Evolutionary conservation across 2,888 invertebrate species (phyloP).

Genomic region (Archips crataeganus): DNA sequence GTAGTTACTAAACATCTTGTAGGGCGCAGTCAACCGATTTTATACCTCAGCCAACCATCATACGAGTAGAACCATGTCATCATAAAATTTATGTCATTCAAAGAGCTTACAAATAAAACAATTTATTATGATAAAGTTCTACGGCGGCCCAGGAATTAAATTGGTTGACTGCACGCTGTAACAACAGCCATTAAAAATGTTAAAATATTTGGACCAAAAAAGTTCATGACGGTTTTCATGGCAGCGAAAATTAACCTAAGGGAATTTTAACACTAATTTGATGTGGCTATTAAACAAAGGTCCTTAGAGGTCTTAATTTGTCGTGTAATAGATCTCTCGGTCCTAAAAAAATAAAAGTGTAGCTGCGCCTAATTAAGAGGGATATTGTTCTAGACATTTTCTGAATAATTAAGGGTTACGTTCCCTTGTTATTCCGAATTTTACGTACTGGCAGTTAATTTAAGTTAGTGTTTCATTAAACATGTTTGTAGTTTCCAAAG

Average conservation of each 20-base stretch:
- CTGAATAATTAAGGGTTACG: conserved; percentile 2
- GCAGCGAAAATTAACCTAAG: conserved; percentile 21
- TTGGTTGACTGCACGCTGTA: not conserved
- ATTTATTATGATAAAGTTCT: no score
- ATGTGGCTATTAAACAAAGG: conserved; percentile 31
- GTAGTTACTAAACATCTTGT: no score
- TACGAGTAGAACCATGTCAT: no score
- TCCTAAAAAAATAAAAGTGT: conserved; percentile 15
- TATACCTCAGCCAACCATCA: no score
- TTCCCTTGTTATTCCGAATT: not conserved
- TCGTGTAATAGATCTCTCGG: conserved; percentile 35
- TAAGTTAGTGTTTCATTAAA: no score
- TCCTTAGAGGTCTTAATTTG: conserved; percentile 28
- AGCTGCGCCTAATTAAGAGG: conserved; percentile 22
- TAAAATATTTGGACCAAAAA: not conserved
- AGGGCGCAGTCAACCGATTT: no score
- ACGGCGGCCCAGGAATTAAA: no score
- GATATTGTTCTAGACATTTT: conserved; percentile 27
- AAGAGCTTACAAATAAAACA: no score
- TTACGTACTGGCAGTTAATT: not conserved
- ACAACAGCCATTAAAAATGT: not conserved
- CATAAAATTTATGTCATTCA: no score
- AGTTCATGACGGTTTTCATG: conserved; percentile 1
- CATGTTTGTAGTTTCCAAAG: no score
- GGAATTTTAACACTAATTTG: conserved; percentile 36